A percentile compares a stretch with the other conserved stretches of the same genome.
Conservation (phyloP, 1,140 invertebrate species). For the Meteorus sp. region DNA sequence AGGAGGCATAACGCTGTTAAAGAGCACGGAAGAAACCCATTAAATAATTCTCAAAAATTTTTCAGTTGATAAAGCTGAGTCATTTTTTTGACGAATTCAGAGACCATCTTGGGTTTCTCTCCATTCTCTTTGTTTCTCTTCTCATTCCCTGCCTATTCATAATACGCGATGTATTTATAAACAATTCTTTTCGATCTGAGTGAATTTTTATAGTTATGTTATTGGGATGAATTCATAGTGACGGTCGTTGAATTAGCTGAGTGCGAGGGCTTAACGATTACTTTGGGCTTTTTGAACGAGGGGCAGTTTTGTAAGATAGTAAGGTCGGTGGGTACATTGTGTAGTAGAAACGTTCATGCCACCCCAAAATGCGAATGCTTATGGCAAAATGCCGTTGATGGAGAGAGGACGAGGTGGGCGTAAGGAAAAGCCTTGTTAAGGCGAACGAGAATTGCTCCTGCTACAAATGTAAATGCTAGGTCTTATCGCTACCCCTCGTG, state of each 20-base stretch:
- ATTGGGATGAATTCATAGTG: too few relatives aligned
- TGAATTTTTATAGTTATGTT: too few relatives aligned
- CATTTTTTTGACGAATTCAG: not conserved
- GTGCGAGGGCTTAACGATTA: conserved; percentile 7
- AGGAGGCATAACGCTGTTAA: conserved; percentile 7
- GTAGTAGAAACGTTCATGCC: not conserved
- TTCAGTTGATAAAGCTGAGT: conserved; percentile 7
- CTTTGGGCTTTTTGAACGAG: not conserved
- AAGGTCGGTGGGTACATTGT: not conserved
- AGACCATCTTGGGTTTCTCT: not conserved
- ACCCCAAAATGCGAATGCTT: conserved; percentile 9
- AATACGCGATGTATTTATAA: too few relatives aligned
- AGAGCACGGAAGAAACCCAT: conserved; percentile 6
- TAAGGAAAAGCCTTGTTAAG: conserved; percentile 40
- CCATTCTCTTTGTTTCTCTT: not conserved
- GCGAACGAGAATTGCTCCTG: conserved; percentile 44
- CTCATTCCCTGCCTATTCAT: too few relatives aligned
- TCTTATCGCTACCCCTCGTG: conserved; percentile 39
- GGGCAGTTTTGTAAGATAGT: not conserved
- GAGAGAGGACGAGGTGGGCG: too few relatives aligned
- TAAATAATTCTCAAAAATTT: not conserved
- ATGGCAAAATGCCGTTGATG: conserved; percentile 11
- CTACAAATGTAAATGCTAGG: conserved; percentile 48
- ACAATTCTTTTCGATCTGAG: too few relatives aligned
- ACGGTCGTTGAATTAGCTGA: not conserved